These are phyloP conservation scores for Neoseiulus cucumeris DNA, from an alignment of 1,140 invertebrate species.

Conservation along the genomic window DNA sequence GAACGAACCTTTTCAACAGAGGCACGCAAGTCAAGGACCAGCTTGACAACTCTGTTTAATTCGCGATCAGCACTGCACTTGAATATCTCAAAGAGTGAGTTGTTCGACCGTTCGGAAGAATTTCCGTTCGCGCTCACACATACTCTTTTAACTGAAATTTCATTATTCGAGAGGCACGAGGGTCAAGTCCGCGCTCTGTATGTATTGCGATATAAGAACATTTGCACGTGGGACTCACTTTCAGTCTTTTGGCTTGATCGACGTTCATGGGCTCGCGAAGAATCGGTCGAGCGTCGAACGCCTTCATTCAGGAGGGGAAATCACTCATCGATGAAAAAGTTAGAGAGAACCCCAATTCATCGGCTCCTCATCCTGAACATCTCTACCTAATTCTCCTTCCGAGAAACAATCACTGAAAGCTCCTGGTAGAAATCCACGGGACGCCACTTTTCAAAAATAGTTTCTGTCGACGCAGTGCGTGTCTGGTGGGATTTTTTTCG, in stretches of 20 bases:
- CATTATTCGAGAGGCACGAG: neutral
- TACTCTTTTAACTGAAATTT: neutral
- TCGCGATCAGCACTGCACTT: slow-evolving; percentile 9
- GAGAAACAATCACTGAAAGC: neutral
- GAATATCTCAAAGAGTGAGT: neutral
- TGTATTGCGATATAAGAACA: too few species aligned
- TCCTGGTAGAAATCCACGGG: neutral
- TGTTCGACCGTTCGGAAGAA: too few species aligned
- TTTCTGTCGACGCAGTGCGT: neutral
- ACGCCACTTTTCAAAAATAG: slow-evolving; percentile 10
- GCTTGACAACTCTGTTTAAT: neutral
- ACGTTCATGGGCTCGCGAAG: too few species aligned
- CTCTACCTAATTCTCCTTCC: neutral
- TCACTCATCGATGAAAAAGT: neutral
- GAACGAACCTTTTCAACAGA: slow-evolving; percentile 2
- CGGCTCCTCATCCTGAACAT: neutral
- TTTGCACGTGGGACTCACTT: too few species aligned
- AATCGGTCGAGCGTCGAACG: too few species aligned
- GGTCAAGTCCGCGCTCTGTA: neutral
- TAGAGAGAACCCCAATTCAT: neutral
- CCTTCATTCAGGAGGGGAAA: too few species aligned
- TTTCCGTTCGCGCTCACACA: too few species aligned
- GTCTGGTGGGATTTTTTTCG: slow-evolving; percentile 10
- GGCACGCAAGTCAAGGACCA: slow-evolving; percentile 4
- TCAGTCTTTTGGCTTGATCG: too few species aligned